Conservation (phyloP, 2,797 vertebrate species). For the Acanthurus tractus region DNA sequence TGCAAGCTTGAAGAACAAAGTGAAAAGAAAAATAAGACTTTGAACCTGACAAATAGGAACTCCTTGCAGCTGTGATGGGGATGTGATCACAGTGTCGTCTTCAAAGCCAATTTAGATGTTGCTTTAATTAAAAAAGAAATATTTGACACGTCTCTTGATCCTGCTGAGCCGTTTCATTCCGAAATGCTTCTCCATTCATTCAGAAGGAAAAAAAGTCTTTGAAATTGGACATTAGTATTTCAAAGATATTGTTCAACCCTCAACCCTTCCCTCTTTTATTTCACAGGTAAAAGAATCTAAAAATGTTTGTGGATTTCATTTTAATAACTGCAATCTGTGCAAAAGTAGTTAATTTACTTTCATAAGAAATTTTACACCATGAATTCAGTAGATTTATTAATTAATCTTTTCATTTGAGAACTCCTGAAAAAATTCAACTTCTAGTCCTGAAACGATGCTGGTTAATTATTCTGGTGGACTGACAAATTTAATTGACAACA, state of each 20-base stretch:
- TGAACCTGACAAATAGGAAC: slow-evolving; percentile 74
- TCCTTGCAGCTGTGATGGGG: slow-evolving; percentile 71
- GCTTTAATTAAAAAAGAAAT: slow-evolving; percentile 75
- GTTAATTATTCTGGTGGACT: background rate
- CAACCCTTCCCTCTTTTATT: slow-evolving; percentile 27
- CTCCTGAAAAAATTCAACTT: background rate
- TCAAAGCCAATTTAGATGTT: slow-evolving; percentile 79
- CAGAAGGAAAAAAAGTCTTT: slow-evolving; percentile 54
- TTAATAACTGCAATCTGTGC: background rate
- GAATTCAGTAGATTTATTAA: background rate
- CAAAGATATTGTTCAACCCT: slow-evolving; percentile 64
- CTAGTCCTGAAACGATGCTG: background rate
- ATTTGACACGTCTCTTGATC: slow-evolving; percentile 76
- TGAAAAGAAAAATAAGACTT: slow-evolving; percentile 76
- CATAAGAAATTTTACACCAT: background rate
- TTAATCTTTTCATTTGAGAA: too few species aligned
- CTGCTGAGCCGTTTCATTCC: slow-evolving; percentile 62
- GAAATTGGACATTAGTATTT: slow-evolving; percentile 75
- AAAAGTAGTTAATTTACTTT: background rate
- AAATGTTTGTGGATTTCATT: slow-evolving; percentile 1
- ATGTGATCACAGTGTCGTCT: slow-evolving; percentile 72
- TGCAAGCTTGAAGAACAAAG: slow-evolving; percentile 77
- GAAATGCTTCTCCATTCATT: slow-evolving; percentile 68
- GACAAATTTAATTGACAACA: background rate
- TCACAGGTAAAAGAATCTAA: slow-evolving; percentile 1